Evolutionary conservation across 2,888 invertebrate genomes (phyloP), one percentile per base, ranked within the genome.

Genomic region (Mimachlamys varia): DNA sequence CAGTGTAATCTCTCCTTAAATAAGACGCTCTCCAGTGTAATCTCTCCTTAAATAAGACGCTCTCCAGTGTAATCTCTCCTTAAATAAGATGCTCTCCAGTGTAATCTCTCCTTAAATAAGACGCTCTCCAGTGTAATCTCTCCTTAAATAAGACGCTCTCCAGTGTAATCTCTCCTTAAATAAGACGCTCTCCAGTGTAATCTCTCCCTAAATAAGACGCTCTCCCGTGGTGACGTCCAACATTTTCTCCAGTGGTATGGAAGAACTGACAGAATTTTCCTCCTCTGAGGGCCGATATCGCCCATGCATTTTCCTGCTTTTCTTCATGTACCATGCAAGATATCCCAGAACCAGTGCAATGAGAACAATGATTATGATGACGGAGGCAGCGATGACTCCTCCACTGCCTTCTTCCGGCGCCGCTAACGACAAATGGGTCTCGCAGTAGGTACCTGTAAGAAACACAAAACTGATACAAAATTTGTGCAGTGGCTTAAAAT

Each of bases 231-330:
- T 91, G 7, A 90, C 90, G 88, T 94, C 94, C 38, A 94, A 87
- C 89, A 94, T 94, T 89, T 93, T 93, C 89, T 94, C 92, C 49
- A 94, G 91, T 0, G 94, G 94, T n/a, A 94, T 94, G 37, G 92
- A 92, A 13, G 91, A 90, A 13, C 91, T 88, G 13, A 91, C 90
- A 17, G 91, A 91, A 88, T 92, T 91, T 89, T 95, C 95, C 89
- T 93, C 94, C 89, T 94, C 92, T 7, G 95, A 94, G 15, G 95
- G 95, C 89, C 94, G 94, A 92, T 95, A 95, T 4, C 92, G 91
- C 0, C 95, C 95, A 89, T 94, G 93, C 92, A 94, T 93, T 27
- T 93, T 93, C n/a, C 95, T 92, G 50, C 92, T 93, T 58, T 92
- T 93, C 15, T 92, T 92, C n/a, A 93, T 88, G 87, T 93, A 92